Base-by-base conservation (phyloP, 2,797 vertebrate species). In the Protonibea diacanthus region DNA sequence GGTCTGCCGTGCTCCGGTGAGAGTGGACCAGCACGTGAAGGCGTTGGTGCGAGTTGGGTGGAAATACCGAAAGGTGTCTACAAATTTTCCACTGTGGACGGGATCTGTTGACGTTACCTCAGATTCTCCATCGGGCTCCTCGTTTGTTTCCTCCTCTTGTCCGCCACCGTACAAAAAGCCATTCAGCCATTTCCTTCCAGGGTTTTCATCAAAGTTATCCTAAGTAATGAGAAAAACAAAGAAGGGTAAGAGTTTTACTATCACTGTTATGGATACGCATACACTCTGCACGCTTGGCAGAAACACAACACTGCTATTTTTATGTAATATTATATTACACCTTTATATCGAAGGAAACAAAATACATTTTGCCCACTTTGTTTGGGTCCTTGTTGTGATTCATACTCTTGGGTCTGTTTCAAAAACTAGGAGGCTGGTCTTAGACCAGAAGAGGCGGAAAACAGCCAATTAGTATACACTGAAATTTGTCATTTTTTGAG, bases 21-120 rank as follows among this genome's bases (percentile, higher is more conserved):
- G 88, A 0, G 94, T 95, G 29, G 94, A 96, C 97, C 97, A 98
- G 84, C 97, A 98, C 0, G 97, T 98, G 87, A 97, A 98, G 59
- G 97, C 96, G 0, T 91, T 88, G 14, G 88, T 70, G 65, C 95
- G 95, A 10, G 90, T 90, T 13, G 97, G 96, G 66, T 98, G 96
- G 84, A 98, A 96, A 87, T 85, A 90, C 13, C 96, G 96, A 87
- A 96, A 98, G 9, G 92, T 95, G 67, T 98, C 97, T 1, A 97
- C 85, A 72, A 98, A 98, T 61, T 87, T 93, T 6, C 95, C 94
- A 18, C 66, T 13, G 2, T 57, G 42, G 38, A 17, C 4, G n/a
- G 67, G 29, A 47, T 84, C 78, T 3, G 60, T 27, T 15, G 81
- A 55, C 2, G 74, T 11, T 7, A 52, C 80, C 27, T 76, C 70